These are phyloP conservation scores for Mesocricetus auratus DNA, from an alignment of 2,113 vertebrate genomes.

Conservation along the genomic window DNA sequence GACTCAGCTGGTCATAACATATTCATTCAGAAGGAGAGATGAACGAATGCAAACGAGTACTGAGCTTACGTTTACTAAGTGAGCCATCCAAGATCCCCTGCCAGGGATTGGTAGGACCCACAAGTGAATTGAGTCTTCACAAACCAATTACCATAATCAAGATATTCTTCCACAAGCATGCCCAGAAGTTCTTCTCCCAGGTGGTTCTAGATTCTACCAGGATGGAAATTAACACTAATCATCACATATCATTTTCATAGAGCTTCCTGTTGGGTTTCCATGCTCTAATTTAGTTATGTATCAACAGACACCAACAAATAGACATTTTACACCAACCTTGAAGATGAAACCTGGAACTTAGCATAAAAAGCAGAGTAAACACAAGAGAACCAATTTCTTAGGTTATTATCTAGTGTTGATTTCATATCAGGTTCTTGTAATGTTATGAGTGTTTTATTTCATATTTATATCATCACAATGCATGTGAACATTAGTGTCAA, in stretches of 20 bases:
- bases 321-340: not conserved
- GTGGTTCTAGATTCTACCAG: not conserved
- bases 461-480: not conserved
- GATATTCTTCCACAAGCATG: not conserved
- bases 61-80: not conserved
- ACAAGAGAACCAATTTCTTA: not conserved
- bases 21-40: not conserved
- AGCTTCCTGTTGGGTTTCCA: not conserved
- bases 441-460: not conserved
- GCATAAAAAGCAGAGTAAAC: too few relatives aligned
- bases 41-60: not conserved
- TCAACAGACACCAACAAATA: not conserved
- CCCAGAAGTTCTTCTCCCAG: not conserved
- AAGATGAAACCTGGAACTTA: slow-evolving; percentile 13
- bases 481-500: not conserved
- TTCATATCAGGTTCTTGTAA: not conserved
- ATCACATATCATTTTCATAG: not conserved
- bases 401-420: not conserved
- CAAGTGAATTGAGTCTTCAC: not conserved
- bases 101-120: not conserved
- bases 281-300: not conserved
- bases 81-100: not conserved
- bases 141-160: not conserved
- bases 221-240: not conserved
- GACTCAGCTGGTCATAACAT: not conserved